These are phyloP conservation scores for Chelidonichthys spinosus DNA, from an alignment of 2,797 vertebrate species.

Conservation along the genomic window DNA sequence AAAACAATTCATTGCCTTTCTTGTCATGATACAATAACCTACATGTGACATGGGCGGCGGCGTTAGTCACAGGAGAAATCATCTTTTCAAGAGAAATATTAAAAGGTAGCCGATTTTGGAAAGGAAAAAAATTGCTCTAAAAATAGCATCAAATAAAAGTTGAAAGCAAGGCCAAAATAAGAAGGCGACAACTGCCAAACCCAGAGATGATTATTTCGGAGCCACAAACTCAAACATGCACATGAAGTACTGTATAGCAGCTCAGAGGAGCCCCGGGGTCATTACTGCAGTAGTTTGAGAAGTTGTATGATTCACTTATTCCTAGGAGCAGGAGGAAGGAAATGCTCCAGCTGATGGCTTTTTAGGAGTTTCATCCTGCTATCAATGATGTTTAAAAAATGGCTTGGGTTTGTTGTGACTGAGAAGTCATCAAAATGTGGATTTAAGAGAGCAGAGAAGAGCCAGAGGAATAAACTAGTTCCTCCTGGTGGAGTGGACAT, in stretches of 20 bases:
- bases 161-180: conserved; percentile 41
- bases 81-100: conserved; percentile 15
- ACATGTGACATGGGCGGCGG: neutral
- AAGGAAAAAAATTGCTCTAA: conserved; percentile 41
- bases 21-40: neutral
- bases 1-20: neutral
- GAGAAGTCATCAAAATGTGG: neutral
- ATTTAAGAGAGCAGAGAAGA: neutral
- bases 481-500: neutral
- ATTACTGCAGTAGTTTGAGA: conserved; percentile 25
- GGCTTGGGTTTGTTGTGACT: conserved; percentile 8
- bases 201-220: conserved; percentile 51
- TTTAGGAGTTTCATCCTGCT: conserved; percentile 19
- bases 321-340: conserved; percentile 4
- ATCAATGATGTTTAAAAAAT: conserved; percentile 9
- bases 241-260: conserved; percentile 23
- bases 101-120: conserved; percentile 25
- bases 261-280: conserved; percentile 49
- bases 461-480: neutral
- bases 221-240: conserved; percentile 39
- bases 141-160: conserved; percentile 72
- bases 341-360: conserved; percentile 3
- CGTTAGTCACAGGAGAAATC: conserved; percentile 1
- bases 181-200: conserved; percentile 51
- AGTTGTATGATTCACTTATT: neutral